Evolutionary conservation across 1,140 invertebrate species (phyloP).

Genomic region (Probaryconus sp.): DNA sequence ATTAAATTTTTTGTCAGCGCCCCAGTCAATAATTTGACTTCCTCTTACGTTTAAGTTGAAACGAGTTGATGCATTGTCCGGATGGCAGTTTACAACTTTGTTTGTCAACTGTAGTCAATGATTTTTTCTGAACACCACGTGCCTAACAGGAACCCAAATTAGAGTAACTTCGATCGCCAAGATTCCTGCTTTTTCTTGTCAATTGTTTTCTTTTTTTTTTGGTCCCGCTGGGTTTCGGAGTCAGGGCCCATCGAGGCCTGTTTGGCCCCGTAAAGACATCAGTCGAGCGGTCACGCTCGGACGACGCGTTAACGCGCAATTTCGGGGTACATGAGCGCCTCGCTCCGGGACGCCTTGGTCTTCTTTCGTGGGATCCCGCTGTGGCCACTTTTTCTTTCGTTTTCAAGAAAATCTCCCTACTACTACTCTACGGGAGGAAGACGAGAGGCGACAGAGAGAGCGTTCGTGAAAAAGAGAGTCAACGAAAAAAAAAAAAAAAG

Average conservation of each 20-base stretch:
- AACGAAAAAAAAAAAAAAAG: too few relatives aligned
- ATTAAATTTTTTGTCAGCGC: too few relatives aligned
- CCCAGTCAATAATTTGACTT: too few relatives aligned
- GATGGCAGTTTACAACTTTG: slow-evolving; percentile 1
- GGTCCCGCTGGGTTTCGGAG: slow-evolving; percentile 23
- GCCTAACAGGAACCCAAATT: slow-evolving; percentile 10
- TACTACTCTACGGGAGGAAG: slow-evolving; percentile 1
- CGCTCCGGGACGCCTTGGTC: slow-evolving; percentile 44
- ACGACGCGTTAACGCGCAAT: slow-evolving; percentile 67
- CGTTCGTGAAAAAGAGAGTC: background rate
- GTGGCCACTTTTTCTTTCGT: slow-evolving; percentile 18
- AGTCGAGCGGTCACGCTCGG: slow-evolving; percentile 61
- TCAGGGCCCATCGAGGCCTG: background rate
- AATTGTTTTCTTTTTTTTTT: background rate
- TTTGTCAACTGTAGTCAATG: slow-evolving; percentile 16
- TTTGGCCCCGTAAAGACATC: slow-evolving; percentile 60
- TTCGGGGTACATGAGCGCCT: slow-evolving; percentile 71
- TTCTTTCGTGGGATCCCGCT: slow-evolving; percentile 31
- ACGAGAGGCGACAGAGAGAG: slow-evolving; percentile 15
- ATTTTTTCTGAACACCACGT: slow-evolving; percentile 28
- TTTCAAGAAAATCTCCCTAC: background rate
- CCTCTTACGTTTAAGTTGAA: too few relatives aligned
- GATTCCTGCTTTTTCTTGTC: too few relatives aligned
- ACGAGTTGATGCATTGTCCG: slow-evolving; percentile 20
- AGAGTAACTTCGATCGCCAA: slow-evolving; percentile 18